phyloP scores from a whole-genome alignment of 53 echinoderm and acorn worm genomes.

The Crossaster papposus region DNA sequence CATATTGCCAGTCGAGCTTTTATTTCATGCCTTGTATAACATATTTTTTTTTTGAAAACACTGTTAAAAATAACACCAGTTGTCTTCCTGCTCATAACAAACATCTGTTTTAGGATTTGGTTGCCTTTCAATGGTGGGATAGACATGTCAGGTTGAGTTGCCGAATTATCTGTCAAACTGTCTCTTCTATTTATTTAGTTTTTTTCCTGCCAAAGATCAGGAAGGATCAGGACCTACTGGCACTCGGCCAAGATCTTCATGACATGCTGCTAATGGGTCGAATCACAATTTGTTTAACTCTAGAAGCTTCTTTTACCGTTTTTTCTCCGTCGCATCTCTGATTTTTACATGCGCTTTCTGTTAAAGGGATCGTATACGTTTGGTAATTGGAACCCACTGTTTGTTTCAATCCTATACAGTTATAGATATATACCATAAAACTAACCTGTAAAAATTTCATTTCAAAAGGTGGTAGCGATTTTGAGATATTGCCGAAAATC shows the following conservation, averaged over 20 bases:
- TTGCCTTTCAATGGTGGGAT: not conserved
- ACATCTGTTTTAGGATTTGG: not conserved
- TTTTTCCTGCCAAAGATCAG: not conserved
- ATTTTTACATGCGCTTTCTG: too few species aligned
- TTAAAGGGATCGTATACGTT: too few species aligned
- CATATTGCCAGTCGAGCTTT: not conserved
- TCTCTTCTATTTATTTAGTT: not conserved
- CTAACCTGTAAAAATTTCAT: too few species aligned
- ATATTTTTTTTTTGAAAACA: not conserved
- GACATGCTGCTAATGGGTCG: not conserved
- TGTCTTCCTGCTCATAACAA: not conserved
- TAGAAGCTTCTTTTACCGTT: too few species aligned
- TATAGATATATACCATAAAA: too few species aligned
- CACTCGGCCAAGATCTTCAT: not conserved
- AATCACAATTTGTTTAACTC: not conserved
- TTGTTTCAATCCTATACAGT: too few species aligned
- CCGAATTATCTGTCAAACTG: not conserved
- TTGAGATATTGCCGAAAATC: too few species aligned
- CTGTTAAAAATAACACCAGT: not conserved
- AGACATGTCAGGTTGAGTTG: conserved; percentile 23
- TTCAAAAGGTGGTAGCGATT: too few species aligned
- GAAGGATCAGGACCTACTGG: too few species aligned
- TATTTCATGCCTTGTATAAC: not conserved
- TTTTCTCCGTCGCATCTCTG: too few species aligned
- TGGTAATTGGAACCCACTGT: too few species aligned